A percentile compares a stretch with the other conserved stretches of the same genome.
Evolutionary conservation across 2,113 vertebrate genomes (phyloP).

Genomic region (Anas platyrhynchos): DNA sequence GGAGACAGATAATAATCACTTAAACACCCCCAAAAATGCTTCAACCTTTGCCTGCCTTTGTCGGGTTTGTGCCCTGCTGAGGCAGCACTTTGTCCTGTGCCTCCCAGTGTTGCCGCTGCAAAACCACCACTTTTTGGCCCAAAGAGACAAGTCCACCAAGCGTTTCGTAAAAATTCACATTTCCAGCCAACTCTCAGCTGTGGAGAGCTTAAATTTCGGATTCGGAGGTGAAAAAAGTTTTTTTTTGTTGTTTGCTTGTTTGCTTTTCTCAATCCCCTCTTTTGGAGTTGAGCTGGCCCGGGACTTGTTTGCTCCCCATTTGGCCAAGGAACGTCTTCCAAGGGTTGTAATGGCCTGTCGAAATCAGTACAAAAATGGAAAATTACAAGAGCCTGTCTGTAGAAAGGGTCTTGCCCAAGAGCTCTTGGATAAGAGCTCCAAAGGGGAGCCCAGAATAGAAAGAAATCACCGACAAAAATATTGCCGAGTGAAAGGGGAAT

Average conservation of each 20-base stretch:
- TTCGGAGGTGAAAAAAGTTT: neutral
- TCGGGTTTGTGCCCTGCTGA: neutral
- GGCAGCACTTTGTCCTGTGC: neutral
- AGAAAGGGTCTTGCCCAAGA: constrained; percentile 7
- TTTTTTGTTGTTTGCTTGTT: neutral
- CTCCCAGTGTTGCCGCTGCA: neutral
- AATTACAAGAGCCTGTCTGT: constrained; percentile 56
- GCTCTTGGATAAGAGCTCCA: neutral
- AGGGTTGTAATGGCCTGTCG: constrained; percentile 20
- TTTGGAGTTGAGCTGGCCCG: neutral
- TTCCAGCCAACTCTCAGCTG: neutral
- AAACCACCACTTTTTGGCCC: neutral
- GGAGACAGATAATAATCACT: neutral
- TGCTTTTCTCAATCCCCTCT: neutral
- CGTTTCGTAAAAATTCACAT: neutral
- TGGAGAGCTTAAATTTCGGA: neutral
- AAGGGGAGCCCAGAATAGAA: neutral
- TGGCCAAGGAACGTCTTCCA: neutral
- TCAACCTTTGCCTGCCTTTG: neutral
- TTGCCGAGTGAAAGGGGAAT: neutral
- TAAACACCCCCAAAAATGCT: neutral
- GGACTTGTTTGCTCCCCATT: neutral
- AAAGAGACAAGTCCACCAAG: neutral
- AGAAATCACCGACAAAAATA: neutral
- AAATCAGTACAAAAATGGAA: constrained; percentile 49